Conservation (phyloP, 1,140 invertebrate species). For the Heliconius eleuchia region DNA sequence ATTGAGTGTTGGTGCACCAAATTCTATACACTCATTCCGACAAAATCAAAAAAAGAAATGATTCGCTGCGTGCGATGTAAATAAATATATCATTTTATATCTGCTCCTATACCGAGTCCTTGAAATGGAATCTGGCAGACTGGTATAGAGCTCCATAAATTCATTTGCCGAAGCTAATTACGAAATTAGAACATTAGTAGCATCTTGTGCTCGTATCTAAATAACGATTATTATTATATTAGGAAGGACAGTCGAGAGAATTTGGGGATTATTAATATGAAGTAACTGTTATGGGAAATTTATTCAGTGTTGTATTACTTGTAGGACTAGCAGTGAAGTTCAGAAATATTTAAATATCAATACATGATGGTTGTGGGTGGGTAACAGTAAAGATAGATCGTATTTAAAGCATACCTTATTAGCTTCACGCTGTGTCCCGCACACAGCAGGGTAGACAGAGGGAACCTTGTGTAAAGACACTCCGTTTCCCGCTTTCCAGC, state of each 20-base stretch:
- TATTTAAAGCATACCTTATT: no score
- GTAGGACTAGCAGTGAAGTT: background rate
- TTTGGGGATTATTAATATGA: constrained; percentile 7
- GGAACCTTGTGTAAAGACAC: no score
- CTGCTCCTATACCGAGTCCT: background rate
- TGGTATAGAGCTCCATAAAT: constrained; percentile 10
- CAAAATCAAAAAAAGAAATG: no score
- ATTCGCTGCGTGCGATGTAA: no score
- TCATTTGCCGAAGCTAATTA: constrained; percentile 20
- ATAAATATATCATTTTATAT: background rate
- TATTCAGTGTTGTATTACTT: background rate
- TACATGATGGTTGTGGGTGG: background rate
- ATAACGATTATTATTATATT: constrained; percentile 25
- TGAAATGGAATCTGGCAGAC: background rate
- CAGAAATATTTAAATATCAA: background rate
- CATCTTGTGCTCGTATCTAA: constrained; percentile 19
- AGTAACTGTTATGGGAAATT: background rate
- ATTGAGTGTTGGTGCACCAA: no score
- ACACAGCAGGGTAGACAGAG: no score
- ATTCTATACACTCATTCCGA: no score
- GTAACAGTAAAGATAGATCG: no score
- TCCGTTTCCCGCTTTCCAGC: no score
- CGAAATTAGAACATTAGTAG: constrained; percentile 22
- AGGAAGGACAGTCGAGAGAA: constrained; percentile 11
- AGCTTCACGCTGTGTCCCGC: no score